Base-by-base conservation (phyloP, 2,888 invertebrate species). In the Cephonodes hylas region DNA sequence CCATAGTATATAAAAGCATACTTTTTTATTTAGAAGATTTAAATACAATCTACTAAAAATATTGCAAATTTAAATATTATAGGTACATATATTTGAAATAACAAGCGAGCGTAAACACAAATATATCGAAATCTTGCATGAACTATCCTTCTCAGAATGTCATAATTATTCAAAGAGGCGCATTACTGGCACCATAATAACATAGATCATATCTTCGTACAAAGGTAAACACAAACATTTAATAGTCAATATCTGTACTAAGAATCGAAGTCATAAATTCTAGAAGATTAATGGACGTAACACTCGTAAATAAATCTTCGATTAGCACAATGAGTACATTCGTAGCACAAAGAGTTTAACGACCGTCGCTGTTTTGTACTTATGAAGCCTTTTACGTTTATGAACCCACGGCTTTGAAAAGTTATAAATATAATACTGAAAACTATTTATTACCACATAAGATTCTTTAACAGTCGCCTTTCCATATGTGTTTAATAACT, bases 191-290 rank as follows among this genome's bases (percentile, higher is more conserved):
- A 18, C 5, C 46, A 23, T 53, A 53, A 31, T 53, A 53, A 18
- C 53, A 53, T 53, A 53, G 53, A 53, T 53, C 18, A 31, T 53
- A 53, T 42, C 48, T 25, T 53, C 22, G 25, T 42, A 60, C 48
- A 48, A 42, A 53, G 48, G 42, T 38, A 38, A 60, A 60, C 48
- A 53, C 27, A 31, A 48, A 42, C 48, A 22, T 48, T 25, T 53
- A 42, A 53, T 60, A 18, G 48, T 53, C 48, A 38, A 59, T 46
- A 53, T 25, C 48, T 15, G 48, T 60, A 42, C 60, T 60, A 42
- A 60, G 38, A 48, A 60, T 60, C 23, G 38, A 5, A 60, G 53
- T 60, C 31, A 42, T 53, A 60, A 53, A 60, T 60, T 42, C 15
- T 25, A 25, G 42, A 38, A 53, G 53, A 60, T 48, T 60, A 38